These are phyloP conservation scores for Pseudomugil gertrudae DNA, from an alignment of 2,797 vertebrate genomes.

Conservation along the genomic window DNA sequence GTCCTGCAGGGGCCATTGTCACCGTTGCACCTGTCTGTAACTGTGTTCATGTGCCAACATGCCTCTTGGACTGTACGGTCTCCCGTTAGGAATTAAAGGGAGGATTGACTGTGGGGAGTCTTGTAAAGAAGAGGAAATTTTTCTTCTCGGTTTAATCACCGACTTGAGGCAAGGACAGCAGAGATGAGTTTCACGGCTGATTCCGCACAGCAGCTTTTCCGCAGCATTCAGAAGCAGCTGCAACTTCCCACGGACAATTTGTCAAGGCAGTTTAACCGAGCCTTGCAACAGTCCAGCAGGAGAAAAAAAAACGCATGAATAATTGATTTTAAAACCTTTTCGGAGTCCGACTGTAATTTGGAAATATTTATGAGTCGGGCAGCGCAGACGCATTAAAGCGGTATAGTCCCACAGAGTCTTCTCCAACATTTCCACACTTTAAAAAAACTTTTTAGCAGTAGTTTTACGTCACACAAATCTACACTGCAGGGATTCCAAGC, in stretches of 20 bases:
- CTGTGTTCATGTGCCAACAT: constrained; percentile 7
- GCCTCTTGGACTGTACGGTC: background rate
- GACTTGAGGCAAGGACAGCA: background rate
- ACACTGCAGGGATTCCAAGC: background rate
- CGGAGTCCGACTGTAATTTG: constrained; percentile 37
- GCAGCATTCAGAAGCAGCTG: constrained; percentile 17
- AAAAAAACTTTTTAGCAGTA: background rate
- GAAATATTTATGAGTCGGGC: constrained; percentile 47
- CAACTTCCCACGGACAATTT: constrained; percentile 28
- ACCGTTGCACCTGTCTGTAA: constrained; percentile 23
- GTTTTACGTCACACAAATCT: constrained; percentile 4
- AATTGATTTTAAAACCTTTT: constrained; percentile 46
- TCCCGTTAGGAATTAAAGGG: constrained; percentile 9
- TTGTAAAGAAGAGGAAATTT: background rate
- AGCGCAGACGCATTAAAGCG: constrained; percentile 15
- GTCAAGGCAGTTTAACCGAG: constrained; percentile 27
- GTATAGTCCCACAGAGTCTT: constrained; percentile 2
- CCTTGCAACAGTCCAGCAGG: constrained; percentile 16
- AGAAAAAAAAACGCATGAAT: constrained; percentile 45
- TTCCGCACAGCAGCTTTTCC: constrained; percentile 5
- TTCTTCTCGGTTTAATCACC: constrained; percentile 2
- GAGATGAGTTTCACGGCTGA: background rate
- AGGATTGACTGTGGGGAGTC: background rate
- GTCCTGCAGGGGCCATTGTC: constrained; percentile 1
- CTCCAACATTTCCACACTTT: constrained; percentile 6